These are phyloP conservation scores for Pissodes strobi DNA, from an alignment of 1,140 invertebrate genomes.

Conservation along the genomic window DNA sequence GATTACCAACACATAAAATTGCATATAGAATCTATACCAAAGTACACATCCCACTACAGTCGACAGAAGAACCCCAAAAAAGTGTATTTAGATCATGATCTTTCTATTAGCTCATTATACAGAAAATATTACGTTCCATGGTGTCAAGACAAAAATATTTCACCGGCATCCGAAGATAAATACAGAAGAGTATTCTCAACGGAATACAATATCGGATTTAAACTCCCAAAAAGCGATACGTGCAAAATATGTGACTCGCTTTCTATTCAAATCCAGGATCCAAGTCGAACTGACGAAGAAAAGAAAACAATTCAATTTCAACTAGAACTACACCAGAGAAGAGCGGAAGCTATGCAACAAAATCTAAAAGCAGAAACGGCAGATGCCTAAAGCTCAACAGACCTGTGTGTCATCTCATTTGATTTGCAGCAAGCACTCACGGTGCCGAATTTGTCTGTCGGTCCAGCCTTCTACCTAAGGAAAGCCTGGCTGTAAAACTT, in stretches of 20 bases:
- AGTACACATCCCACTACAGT: no score
- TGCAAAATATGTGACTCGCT: neutral
- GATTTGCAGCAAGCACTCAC: neutral
- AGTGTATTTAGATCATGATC: neutral
- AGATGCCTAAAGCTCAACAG: no score
- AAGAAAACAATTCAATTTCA: no score
- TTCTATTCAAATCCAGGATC: neutral
- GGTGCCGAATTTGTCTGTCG: neutral
- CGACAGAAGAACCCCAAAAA: neutral
- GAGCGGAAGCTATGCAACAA: no score
- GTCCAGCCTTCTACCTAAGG: conserved; percentile 1
- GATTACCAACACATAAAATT: no score
- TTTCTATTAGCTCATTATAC: neutral
- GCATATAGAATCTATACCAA: no score
- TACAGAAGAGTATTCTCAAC: neutral
- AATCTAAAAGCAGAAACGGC: no score
- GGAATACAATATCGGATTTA: conserved; percentile 2
- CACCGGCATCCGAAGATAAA: neutral
- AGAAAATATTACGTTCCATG: neutral
- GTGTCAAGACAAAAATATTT: neutral
- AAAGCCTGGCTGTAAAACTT: conserved; percentile 3
- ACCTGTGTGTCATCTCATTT: no score
- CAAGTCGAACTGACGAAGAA: neutral
- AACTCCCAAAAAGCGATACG: no score
- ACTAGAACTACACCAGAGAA: no score